phyloP scores from a whole-genome alignment of 2,888 invertebrate species.

The Lissonota sp. region DNA sequence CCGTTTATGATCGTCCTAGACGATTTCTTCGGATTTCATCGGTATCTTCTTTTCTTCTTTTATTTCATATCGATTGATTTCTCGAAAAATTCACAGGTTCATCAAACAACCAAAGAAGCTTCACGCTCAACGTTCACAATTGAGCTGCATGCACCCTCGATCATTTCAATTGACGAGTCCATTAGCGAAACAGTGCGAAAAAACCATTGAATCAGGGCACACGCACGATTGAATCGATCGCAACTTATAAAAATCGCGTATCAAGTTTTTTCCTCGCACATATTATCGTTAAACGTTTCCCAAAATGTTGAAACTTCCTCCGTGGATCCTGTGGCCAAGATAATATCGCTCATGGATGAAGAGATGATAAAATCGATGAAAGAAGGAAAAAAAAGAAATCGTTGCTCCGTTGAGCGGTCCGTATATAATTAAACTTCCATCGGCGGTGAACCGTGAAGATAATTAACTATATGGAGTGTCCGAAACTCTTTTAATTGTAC shows the following conservation, averaged over 20 bases:
- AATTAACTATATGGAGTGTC: slow-evolving; percentile 24
- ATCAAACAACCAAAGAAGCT: neutral
- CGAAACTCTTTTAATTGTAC: slow-evolving; percentile 25
- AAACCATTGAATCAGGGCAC: too few species aligned
- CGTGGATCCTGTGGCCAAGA: neutral
- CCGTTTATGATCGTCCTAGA: neutral
- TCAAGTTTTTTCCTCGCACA: neutral
- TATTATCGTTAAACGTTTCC: neutral
- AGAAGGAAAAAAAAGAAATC: slow-evolving; percentile 17
- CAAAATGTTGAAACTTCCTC: neutral
- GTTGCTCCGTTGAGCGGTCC: slow-evolving; percentile 38
- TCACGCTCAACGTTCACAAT: slow-evolving; percentile 20
- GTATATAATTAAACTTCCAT: slow-evolving; percentile 42
- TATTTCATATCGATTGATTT: neutral
- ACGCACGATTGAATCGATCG: too few species aligned
- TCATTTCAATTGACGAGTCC: slow-evolving; percentile 54
- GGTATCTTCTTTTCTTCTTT: neutral
- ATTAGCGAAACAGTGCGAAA: slow-evolving; percentile 38
- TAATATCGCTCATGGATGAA: neutral
- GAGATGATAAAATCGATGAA: neutral
- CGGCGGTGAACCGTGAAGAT: slow-evolving; percentile 45
- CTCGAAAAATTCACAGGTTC: neutral
- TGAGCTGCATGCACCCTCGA: slow-evolving; percentile 32
- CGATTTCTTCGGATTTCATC: neutral
- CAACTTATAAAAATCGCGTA: too few species aligned